phyloP scores from a whole-genome alignment of 2,113 vertebrate species.

The Tor tambroides region DNA sequence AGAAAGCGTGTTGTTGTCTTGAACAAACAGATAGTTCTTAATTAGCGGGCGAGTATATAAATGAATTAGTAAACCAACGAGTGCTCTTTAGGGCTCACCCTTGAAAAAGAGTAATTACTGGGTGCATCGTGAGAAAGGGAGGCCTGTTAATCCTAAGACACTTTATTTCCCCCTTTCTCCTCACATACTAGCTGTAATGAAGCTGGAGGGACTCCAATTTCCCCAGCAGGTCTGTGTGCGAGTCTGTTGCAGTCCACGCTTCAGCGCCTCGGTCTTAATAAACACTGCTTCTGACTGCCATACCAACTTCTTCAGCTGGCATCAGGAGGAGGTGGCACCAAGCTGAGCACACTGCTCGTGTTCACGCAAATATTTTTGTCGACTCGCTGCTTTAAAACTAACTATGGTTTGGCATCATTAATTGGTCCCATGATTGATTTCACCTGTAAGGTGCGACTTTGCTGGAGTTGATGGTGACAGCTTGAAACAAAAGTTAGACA shows the following conservation, averaged over 20 bases:
- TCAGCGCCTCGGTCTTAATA: slow-evolving; percentile 13
- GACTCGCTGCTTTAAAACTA: neutral
- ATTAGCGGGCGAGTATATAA: slow-evolving; percentile 33
- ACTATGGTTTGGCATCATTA: neutral
- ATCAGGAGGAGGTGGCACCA: neutral
- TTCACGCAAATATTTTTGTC: neutral
- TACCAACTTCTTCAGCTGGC: slow-evolving; percentile 17
- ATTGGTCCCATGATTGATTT: neutral
- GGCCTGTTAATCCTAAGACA: slow-evolving; percentile 30
- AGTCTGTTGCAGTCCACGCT: slow-evolving; percentile 19
- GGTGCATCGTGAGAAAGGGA: neutral
- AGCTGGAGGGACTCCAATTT: slow-evolving; percentile 51
- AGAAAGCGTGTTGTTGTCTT: slow-evolving; percentile 24
- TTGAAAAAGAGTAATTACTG: slow-evolving; percentile 50
- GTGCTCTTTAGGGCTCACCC: slow-evolving; percentile 20
- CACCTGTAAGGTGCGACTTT: neutral
- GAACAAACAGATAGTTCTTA: slow-evolving; percentile 42
- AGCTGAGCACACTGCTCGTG: neutral
- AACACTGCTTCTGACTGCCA: slow-evolving; percentile 19
- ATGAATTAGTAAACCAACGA: slow-evolving; percentile 23
- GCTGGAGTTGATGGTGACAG: slow-evolving; percentile 13
- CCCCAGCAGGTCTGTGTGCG: slow-evolving; percentile 22
- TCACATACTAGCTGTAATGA: slow-evolving; percentile 28
- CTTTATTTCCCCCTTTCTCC: slow-evolving; percentile 33
- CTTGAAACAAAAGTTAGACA: neutral